Evolutionary conservation across 2,797 vertebrate species (phyloP).

Genomic region (Oceanodroma leucorhoa): DNA sequence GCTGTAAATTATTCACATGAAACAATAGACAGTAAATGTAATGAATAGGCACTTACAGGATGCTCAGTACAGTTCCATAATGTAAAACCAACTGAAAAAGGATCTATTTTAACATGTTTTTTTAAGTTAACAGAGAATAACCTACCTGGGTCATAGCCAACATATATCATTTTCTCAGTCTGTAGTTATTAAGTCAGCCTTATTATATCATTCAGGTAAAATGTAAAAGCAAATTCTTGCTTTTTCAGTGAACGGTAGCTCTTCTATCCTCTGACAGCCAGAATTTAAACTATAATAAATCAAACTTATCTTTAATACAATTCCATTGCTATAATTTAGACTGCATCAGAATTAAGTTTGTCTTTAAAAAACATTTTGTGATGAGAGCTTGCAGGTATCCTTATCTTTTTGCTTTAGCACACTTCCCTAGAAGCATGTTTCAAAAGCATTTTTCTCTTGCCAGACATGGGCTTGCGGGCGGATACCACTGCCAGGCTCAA

Average conservation of each 20-base stretch:
- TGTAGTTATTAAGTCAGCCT: background rate
- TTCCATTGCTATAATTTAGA: background rate
- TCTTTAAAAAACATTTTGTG: background rate
- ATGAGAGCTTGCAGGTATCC: background rate
- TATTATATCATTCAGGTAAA: background rate
- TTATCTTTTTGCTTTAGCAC: background rate
- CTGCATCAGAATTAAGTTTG: background rate
- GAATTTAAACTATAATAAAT: background rate
- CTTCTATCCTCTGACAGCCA: background rate
- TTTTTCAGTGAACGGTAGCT: background rate
- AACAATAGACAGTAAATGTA: constrained; percentile 14
- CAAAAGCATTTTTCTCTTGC: background rate
- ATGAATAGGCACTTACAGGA: constrained; percentile 2
- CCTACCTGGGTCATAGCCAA: background rate
- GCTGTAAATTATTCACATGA: constrained; percentile 5
- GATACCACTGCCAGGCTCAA: background rate
- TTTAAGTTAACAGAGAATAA: background rate
- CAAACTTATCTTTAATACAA: background rate
- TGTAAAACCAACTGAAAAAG: background rate
- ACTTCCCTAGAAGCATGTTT: background rate
- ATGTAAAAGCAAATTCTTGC: background rate
- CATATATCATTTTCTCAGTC: background rate
- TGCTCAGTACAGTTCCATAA: background rate
- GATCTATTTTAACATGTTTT: background rate
- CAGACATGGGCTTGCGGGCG: background rate